A percentile compares a stretch with the other conserved stretches of the same genome.
These are phyloP conservation scores for Dolichallabes microphthalmus DNA, from an alignment of 2,113 vertebrate genomes.

Conservation along the genomic window DNA sequence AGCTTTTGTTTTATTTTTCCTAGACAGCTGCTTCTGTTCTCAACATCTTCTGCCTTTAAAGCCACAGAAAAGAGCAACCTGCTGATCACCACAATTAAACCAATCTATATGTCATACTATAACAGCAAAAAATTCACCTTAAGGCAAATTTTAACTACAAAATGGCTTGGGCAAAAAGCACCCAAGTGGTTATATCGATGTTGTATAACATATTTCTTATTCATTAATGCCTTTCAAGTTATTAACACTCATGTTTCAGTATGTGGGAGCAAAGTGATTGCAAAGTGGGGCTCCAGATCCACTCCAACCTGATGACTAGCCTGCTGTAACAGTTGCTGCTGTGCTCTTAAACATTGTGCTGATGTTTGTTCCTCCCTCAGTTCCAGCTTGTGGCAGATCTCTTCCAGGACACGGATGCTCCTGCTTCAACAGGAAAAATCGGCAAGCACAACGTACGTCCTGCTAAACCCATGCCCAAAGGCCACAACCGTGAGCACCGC, in stretches of 20 bases:
- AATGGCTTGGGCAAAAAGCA: not conserved
- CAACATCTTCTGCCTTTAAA: not conserved
- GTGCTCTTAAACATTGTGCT: not conserved
- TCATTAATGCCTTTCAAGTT: not conserved
- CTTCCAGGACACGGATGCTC: slow-evolving; percentile 76
- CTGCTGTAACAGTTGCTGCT: not conserved
- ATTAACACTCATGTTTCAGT: not conserved
- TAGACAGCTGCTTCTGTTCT: not conserved
- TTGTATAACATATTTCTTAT: not conserved
- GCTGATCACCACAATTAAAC: not conserved
- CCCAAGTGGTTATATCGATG: not conserved
- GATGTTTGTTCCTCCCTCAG: slow-evolving; percentile 62
- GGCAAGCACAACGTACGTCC: slow-evolving; percentile 79
- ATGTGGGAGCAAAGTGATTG: not conserved
- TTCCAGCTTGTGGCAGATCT: slow-evolving; percentile 86
- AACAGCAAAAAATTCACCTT: not conserved
- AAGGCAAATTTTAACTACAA: not conserved
- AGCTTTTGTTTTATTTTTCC: not conserved
- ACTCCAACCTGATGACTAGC: not conserved
- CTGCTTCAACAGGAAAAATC: slow-evolving; percentile 36
- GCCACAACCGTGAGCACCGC: slow-evolving; percentile 88
- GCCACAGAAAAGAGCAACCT: not conserved
- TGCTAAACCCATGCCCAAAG: slow-evolving; percentile 71
- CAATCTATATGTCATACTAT: not conserved
- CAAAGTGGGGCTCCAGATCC: not conserved